phyloP scores from a whole-genome alignment of 2,113 vertebrate genomes.

The Romanogobio albipinnatus region DNA sequence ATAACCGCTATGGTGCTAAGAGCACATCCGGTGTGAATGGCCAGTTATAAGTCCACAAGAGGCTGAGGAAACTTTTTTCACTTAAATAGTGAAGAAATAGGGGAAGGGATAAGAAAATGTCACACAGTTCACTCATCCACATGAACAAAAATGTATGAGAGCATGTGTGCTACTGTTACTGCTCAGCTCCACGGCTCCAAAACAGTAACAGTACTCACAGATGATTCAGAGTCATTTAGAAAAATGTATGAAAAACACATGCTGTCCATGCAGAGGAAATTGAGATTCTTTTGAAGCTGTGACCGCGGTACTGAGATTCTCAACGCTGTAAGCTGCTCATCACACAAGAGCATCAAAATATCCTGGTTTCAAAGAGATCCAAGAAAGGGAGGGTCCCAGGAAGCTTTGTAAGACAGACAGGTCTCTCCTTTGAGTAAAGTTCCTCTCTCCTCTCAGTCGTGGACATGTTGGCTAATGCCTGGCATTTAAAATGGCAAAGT shows the following conservation, averaged over 20 bases:
- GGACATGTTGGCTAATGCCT: conserved; percentile 27
- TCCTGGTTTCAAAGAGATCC: not conserved
- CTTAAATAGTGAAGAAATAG: not conserved
- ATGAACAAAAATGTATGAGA: not conserved
- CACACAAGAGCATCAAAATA: not conserved
- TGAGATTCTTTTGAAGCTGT: not conserved
- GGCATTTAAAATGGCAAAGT: conserved; percentile 48
- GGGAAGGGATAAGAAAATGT: not conserved
- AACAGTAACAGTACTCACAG: not conserved
- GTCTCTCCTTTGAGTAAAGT: conserved; percentile 34
- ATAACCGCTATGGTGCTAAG: not conserved
- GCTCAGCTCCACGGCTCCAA: not conserved
- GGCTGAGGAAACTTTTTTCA: conserved; percentile 8
- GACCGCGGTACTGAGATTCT: not conserved
- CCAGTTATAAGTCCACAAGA: not conserved
- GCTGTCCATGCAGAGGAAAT: not conserved
- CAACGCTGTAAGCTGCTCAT: not conserved
- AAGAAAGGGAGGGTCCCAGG: not conserved
- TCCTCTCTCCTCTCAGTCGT: conserved; percentile 21
- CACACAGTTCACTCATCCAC: not conserved
- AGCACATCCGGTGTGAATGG: not conserved
- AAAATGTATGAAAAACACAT: not conserved
- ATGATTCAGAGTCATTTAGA: conserved; percentile 8
- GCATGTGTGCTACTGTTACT: not conserved
- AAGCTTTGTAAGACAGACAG: not conserved